These are phyloP conservation scores for Poecilia gillii DNA, from an alignment of 2,797 vertebrate species.

Conservation along the genomic window DNA sequence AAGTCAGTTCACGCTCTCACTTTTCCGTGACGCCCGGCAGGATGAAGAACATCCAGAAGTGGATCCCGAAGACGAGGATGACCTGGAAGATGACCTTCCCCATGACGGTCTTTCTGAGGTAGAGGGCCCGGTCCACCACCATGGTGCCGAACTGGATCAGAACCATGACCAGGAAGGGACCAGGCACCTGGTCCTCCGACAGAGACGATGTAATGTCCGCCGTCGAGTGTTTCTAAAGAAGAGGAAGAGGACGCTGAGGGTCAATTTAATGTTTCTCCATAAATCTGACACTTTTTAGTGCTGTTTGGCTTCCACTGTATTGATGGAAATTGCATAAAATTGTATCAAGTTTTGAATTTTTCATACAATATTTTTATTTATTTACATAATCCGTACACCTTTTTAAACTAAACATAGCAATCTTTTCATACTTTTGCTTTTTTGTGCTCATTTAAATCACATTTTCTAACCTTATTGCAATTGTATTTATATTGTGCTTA, in stretches of 20 bases:
- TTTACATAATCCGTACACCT: neutral
- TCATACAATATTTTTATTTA: neutral
- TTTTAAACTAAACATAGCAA: neutral
- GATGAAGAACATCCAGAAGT: slow-evolving; percentile 99
- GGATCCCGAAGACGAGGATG: slow-evolving; percentile 96
- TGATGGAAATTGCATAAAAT: neutral
- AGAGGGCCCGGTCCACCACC: slow-evolving; percentile 97
- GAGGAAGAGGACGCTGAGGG: neutral
- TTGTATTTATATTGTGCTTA: neutral
- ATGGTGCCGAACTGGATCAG: slow-evolving; percentile 98
- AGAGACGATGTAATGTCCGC: slow-evolving; percentile 97
- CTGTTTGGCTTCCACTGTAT: neutral
- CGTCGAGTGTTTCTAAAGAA: slow-evolving; percentile 91
- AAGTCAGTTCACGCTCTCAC: slow-evolving; percentile 69
- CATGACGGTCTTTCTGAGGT: slow-evolving; percentile 95
- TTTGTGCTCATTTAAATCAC: neutral
- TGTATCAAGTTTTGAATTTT: neutral
- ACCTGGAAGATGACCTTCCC: slow-evolving; percentile 98
- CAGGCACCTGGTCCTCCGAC: slow-evolving; percentile 96
- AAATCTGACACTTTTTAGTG: too few species aligned
- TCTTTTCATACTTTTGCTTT: neutral
- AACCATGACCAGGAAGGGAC: slow-evolving; percentile 97
- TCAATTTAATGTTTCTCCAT: too few species aligned
- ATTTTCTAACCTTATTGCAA: neutral
- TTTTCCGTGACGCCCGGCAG: slow-evolving; percentile 92